Conservation (phyloP, 2,888 invertebrate species). For the Polia nebulosa region DNA sequence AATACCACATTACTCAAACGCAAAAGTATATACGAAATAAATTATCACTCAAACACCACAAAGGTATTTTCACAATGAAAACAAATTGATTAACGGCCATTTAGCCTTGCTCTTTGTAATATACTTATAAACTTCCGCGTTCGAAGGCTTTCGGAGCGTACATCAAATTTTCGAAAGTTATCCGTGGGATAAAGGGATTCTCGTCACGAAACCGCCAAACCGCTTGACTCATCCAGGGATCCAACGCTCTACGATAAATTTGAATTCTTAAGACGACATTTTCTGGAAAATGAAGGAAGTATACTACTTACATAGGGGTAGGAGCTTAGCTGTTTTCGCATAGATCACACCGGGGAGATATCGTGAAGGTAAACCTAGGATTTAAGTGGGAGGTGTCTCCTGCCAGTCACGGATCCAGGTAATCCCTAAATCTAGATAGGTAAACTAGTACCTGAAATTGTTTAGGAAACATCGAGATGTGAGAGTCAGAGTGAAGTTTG, state of each 20-base stretch:
- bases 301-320: slow-evolving; percentile 42
- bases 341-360: slow-evolving; percentile 42
- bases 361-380: slow-evolving; percentile 40
- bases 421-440: slow-evolving; percentile 50
- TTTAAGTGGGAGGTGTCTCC: slow-evolving; percentile 44
- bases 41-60: slow-evolving; percentile 49
- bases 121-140: slow-evolving; percentile 69
- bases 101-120: slow-evolving; percentile 67
- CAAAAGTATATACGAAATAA: slow-evolving; percentile 38
- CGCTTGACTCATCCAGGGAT: slow-evolving; percentile 80
- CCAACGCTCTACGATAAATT: slow-evolving; percentile 76
- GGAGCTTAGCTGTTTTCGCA: slow-evolving; percentile 49
- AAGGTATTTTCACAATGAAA: slow-evolving; percentile 56
- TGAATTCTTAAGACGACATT: slow-evolving; percentile 80
- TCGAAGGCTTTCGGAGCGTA: slow-evolving; percentile 55
- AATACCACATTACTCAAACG: slow-evolving; percentile 44
- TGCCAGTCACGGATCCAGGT: slow-evolving; percentile 35
- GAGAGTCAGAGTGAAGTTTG: not conserved
- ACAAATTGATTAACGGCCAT: slow-evolving; percentile 63
- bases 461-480: slow-evolving; percentile 23
- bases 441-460: slow-evolving; percentile 12
- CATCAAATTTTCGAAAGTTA: slow-evolving; percentile 70
- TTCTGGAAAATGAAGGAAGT: slow-evolving; percentile 73
- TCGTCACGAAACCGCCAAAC: slow-evolving; percentile 81
- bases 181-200: slow-evolving; percentile 74